phyloP scores from a whole-genome alignment of 2,113 vertebrate genomes.

The Sitta europaea region DNA sequence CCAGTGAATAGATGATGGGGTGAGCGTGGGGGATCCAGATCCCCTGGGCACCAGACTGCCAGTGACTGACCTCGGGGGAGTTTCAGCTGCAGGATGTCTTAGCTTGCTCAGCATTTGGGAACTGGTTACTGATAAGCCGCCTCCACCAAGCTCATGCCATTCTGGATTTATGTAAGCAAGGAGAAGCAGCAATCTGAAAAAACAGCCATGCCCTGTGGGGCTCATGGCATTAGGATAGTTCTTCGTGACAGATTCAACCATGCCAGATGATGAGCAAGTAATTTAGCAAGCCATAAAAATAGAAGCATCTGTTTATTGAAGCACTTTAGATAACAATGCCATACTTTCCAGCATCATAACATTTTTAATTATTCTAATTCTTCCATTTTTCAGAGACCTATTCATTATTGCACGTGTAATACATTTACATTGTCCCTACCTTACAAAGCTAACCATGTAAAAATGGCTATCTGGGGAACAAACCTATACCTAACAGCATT shows the following conservation, averaged over 20 bases:
- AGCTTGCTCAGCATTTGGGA: neutral
- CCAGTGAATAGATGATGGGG: neutral
- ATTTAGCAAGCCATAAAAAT: slow-evolving; percentile 13
- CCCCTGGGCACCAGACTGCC: neutral
- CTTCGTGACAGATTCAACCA: neutral
- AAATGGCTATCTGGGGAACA: neutral
- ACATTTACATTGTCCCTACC: neutral
- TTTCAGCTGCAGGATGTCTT: neutral
- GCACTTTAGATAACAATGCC: neutral
- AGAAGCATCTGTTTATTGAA: neutral
- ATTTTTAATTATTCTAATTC: neutral
- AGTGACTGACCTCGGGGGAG: accelerated
- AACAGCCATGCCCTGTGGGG: neutral
- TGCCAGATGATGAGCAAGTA: neutral
- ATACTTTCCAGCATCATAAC: neutral
- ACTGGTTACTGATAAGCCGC: neutral
- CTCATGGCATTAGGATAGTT: neutral
- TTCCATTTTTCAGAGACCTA: neutral
- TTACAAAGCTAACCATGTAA: neutral
- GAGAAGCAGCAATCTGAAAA: neutral
- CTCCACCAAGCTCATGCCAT: neutral
- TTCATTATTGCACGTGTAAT: neutral
- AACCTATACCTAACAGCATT: neutral
- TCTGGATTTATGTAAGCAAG: neutral
- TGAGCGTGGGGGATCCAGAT: neutral